Conservation (phyloP, 2,113 vertebrate genomes). For the Apteryx mantelli region DNA sequence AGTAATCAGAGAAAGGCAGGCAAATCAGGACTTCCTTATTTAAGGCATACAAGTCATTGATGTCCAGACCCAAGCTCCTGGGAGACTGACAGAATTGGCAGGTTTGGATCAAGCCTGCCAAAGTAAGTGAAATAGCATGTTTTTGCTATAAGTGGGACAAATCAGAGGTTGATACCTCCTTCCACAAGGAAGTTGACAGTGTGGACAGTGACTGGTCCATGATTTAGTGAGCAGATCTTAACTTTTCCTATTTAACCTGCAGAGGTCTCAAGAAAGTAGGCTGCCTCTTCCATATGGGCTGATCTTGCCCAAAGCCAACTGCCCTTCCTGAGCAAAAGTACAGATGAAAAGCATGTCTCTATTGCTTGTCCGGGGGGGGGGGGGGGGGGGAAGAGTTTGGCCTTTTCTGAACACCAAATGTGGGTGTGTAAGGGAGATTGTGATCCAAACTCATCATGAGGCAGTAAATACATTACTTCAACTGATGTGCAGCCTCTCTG, state of each 20-base stretch:
- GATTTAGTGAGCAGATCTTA: background rate
- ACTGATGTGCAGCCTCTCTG: background rate
- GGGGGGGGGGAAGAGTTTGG: background rate
- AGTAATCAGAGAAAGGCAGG: slow-evolving; percentile 10
- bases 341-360: background rate
- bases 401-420: background rate
- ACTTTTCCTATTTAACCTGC: background rate
- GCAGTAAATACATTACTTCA: background rate
- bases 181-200: background rate
- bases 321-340: background rate
- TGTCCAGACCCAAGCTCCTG: background rate
- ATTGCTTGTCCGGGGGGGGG: background rate
- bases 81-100: background rate
- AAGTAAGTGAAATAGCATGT: background rate
- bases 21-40: slow-evolving; percentile 5
- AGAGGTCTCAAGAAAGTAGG: background rate
- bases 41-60: background rate
- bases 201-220: background rate
- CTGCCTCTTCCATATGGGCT: background rate
- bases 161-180: background rate
- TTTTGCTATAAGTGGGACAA: background rate
- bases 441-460: background rate
- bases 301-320: background rate
- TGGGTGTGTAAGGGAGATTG: background rate
- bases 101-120: background rate